Evolutionary conservation across 2,888 invertebrate genomes (phyloP).

Genomic region (Alloplasta piceator): DNA sequence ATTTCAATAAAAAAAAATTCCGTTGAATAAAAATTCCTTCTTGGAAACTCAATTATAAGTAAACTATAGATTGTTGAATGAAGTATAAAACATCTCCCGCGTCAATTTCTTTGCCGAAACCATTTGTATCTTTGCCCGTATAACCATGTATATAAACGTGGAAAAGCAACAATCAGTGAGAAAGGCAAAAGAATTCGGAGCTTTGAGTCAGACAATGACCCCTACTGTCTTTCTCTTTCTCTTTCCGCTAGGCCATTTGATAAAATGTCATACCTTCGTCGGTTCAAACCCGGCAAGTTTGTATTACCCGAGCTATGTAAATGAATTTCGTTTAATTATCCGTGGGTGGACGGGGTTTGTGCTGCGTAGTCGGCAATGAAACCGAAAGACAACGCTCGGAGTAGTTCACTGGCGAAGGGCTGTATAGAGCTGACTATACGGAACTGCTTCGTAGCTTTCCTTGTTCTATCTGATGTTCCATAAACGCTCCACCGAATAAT

Average conservation of each 20-base stretch:
- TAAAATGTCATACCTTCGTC: conserved; percentile 56
- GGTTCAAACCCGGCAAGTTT: conserved; percentile 65
- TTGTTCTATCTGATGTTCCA: conserved; percentile 21
- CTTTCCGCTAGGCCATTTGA: conserved; percentile 45
- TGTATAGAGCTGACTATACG: conserved; percentile 51
- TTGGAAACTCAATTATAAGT: too few species aligned
- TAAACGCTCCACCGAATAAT: conserved; percentile 37
- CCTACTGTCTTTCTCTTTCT: conserved; percentile 4
- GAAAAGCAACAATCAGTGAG: conserved; percentile 38
- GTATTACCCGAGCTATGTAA: conserved; percentile 82
- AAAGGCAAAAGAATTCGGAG: conserved; percentile 53
- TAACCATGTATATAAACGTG: neutral
- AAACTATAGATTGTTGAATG: neutral
- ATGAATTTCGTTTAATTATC: conserved; percentile 83
- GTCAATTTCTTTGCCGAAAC: conserved; percentile 42
- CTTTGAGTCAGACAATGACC: conserved; percentile 65
- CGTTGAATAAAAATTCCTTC: too few species aligned
- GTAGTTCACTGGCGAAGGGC: conserved; percentile 57
- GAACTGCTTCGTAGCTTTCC: conserved; percentile 46
- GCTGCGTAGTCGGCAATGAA: conserved; percentile 67
- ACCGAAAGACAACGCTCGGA: conserved; percentile 54
- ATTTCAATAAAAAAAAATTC: too few species aligned
- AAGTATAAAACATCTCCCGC: conserved; percentile 15
- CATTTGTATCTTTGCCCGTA: conserved; percentile 20
- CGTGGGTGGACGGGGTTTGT: conserved; percentile 68